Percentiles rank a stretch among this genome's conserved stretches.
phyloP scores from a whole-genome alignment of 2,113 vertebrate species.

The Oceanodroma tethys region DNA sequence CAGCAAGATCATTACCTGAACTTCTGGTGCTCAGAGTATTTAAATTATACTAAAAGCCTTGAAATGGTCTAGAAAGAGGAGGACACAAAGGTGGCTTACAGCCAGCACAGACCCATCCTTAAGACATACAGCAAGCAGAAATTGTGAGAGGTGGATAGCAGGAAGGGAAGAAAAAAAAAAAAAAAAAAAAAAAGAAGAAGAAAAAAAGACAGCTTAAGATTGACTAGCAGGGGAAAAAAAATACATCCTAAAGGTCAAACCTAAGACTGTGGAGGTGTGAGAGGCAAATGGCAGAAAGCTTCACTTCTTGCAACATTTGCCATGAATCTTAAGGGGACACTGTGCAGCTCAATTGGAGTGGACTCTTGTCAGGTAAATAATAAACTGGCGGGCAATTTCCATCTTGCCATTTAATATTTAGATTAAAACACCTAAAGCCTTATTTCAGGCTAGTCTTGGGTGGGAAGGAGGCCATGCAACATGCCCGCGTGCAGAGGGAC shows the following conservation, averaged over 20 bases:
- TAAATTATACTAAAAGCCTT: constrained; percentile 20
- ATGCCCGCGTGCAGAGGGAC: not conserved
- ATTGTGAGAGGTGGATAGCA: not conserved
- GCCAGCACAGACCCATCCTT: constrained; percentile 1
- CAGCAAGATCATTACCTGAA: not conserved
- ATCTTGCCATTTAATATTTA: not conserved
- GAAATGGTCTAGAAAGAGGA: not conserved
- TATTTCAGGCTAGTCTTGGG: not conserved
- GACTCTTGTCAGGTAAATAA: not conserved
- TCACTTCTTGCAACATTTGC: not conserved
- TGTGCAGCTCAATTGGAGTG: not conserved
- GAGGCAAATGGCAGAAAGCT: not conserved
- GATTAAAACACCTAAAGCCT: not conserved
- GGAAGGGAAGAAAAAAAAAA: not conserved
- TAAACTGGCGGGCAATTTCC: not conserved
- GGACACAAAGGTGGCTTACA: constrained; percentile 43
- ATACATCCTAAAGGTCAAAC: constrained; percentile 18
- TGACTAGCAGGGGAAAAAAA: not conserved
- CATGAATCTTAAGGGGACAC: not conserved
- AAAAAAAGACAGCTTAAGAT: not conserved
- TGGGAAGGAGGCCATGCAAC: too few species aligned
- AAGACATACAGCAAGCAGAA: not conserved
- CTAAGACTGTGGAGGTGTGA: not conserved
- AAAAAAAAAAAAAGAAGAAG: not conserved
- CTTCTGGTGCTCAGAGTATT: not conserved